A percentile compares a stretch with the other conserved stretches of the same genome.
These are phyloP conservation scores for Lumbricus terrestris DNA, from an alignment of 2,888 invertebrate genomes.

Conservation along the genomic window DNA sequence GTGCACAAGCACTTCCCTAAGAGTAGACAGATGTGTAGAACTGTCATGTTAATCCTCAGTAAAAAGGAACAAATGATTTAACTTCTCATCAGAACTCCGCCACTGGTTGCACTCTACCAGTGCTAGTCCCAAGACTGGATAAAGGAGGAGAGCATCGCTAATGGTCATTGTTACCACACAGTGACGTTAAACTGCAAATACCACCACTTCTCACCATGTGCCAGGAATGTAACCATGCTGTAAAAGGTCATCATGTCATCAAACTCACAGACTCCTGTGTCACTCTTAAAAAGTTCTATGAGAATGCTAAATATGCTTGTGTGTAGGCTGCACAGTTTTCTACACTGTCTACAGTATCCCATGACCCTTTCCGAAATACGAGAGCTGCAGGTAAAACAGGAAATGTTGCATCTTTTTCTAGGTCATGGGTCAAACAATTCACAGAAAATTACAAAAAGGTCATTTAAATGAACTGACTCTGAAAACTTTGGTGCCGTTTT, in stretches of 20 bases:
- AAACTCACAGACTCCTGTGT: not conserved
- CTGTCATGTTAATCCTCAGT: not conserved
- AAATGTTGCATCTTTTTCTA: too few relatives aligned
- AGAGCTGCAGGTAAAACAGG: too few relatives aligned
- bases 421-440: not conserved
- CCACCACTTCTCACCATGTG: not conserved
- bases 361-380: too few relatives aligned
- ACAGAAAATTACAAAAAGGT: not conserved
- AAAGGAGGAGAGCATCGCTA: too few relatives aligned
- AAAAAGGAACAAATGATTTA: not conserved
- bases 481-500: slow-evolving; percentile 36
- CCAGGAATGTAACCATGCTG: not conserved
- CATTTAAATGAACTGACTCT: slow-evolving; percentile 27
- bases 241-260: not conserved
- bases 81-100: too few relatives aligned
- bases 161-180: too few relatives aligned
- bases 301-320: too few relatives aligned
- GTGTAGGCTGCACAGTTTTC: not conserved
- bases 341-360: not conserved
- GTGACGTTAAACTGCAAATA: too few relatives aligned
- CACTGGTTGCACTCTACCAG: too few relatives aligned
- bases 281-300: not conserved
- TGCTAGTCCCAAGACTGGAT: too few relatives aligned
- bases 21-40: not conserved
- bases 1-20: not conserved